Evolutionary conservation across 2,113 vertebrate species (phyloP).

Genomic region (Phalacrocorax brasilianus): DNA sequence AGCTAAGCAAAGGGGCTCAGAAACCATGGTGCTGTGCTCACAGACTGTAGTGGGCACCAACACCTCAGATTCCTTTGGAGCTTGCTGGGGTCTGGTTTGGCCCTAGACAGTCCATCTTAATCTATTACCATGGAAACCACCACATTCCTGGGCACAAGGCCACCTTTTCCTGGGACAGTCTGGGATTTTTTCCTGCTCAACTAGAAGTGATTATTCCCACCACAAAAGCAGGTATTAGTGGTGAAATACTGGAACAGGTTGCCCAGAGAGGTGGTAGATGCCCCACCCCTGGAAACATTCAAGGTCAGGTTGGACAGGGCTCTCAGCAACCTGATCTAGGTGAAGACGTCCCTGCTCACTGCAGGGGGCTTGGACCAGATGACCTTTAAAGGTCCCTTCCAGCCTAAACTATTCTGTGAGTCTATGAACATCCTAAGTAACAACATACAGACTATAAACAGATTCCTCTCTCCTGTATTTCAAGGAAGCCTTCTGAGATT

Average conservation of each 20-base stretch:
- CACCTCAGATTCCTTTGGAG: fast-evolving
- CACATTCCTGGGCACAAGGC: neutral
- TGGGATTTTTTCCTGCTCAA: neutral
- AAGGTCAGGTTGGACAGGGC: neutral
- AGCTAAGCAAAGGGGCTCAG: neutral
- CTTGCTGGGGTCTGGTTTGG: conserved; percentile 13
- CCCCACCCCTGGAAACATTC: neutral
- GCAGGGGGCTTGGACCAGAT: neutral
- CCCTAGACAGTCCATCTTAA: neutral
- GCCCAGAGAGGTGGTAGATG: neutral
- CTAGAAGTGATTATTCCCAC: neutral
- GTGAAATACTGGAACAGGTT: neutral
- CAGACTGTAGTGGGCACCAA: neutral
- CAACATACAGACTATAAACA: neutral
- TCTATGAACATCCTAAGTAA: neutral
- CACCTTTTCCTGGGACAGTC: neutral
- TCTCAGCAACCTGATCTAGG: neutral
- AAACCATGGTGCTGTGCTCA: neutral
- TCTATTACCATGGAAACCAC: conserved; percentile 12
- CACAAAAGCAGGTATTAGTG: neutral
- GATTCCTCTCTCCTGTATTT: neutral
- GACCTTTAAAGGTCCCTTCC: neutral
- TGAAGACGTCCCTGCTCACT: neutral
- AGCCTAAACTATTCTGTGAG: neutral
- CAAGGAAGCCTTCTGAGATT: neutral